A percentile compares a stretch with the other conserved stretches of the same genome.
Evolutionary conservation across 64 coral and sea anemone genomes (phyloP).

Genomic region (Dendronephthya gigantea): DNA sequence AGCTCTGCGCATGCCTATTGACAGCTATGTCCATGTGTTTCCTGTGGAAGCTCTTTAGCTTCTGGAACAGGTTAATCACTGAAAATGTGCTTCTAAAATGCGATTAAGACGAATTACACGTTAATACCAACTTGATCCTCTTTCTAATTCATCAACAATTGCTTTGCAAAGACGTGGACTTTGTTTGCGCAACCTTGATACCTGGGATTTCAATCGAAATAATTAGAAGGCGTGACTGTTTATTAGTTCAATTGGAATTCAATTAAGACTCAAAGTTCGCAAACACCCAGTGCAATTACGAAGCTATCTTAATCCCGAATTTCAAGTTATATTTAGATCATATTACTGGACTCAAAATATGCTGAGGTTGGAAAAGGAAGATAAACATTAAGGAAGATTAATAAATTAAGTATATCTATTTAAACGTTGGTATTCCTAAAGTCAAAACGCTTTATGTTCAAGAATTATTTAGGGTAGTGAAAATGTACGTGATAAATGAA

Average conservation of each 20-base stretch:
- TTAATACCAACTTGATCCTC: not conserved
- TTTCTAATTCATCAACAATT: slow-evolving; percentile 7
- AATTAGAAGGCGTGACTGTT: slow-evolving; percentile 3
- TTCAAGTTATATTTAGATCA: not conserved
- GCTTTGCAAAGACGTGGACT: not conserved
- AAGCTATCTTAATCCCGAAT: not conserved
- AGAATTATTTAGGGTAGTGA: too few relatives aligned
- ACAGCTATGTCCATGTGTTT: too few relatives aligned
- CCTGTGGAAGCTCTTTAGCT: too few relatives aligned
- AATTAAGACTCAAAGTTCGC: not conserved
- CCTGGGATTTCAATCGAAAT: not conserved
- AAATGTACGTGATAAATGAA: too few relatives aligned
- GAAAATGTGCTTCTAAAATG: not conserved
- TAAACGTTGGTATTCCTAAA: too few relatives aligned
- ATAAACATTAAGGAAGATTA: too few relatives aligned
- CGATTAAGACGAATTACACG: not conserved
- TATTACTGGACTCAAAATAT: not conserved
- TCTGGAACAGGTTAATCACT: not conserved
- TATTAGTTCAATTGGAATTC: slow-evolving; percentile 14
- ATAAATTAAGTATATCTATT: too few relatives aligned
- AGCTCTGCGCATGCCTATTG: too few relatives aligned
- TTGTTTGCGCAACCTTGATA: not conserved
- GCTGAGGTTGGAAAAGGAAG: too few relatives aligned
- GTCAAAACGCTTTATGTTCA: too few relatives aligned
- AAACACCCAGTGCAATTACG: not conserved